phyloP scores from a whole-genome alignment of 2,888 invertebrate genomes.

The Galerucella nymphaeae region DNA sequence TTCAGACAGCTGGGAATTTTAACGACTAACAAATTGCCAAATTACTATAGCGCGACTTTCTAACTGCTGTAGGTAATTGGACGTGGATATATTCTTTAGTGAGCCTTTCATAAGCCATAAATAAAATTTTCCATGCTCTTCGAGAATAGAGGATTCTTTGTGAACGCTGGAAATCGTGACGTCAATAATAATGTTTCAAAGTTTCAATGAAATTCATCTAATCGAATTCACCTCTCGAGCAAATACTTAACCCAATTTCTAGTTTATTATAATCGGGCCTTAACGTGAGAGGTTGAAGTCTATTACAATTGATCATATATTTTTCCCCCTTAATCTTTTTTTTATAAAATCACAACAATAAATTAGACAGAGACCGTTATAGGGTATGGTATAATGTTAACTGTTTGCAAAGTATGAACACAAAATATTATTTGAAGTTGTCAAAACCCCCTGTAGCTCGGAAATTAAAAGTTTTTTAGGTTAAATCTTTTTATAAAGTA shows the following conservation, averaged over 20 bases:
- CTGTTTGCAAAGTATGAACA: too few relatives aligned
- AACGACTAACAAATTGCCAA: slow-evolving; percentile 68
- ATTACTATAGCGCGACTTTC: slow-evolving; percentile 63
- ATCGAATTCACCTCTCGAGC: background rate
- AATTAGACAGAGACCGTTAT: too few relatives aligned
- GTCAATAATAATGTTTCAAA: background rate
- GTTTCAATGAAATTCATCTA: background rate
- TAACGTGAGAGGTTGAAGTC: too few relatives aligned
- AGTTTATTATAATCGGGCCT: too few relatives aligned
- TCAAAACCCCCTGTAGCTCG: too few relatives aligned
- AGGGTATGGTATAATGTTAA: too few relatives aligned
- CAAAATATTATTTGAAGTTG: too few relatives aligned
- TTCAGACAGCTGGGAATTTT: slow-evolving; percentile 67
- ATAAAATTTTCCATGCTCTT: slow-evolving; percentile 37
- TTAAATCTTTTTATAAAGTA: too few relatives aligned
- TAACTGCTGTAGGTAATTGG: slow-evolving; percentile 65
- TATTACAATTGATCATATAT: too few relatives aligned
- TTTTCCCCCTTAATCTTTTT: too few relatives aligned
- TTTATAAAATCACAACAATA: too few relatives aligned
- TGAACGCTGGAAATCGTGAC: background rate
- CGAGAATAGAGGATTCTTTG: slow-evolving; percentile 23
- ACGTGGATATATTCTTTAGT: slow-evolving; percentile 63
- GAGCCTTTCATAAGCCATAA: slow-evolving; percentile 44
- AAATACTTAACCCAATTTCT: background rate
- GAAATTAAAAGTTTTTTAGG: too few relatives aligned